Evolutionary conservation across 2,888 invertebrate genomes (phyloP).

Genomic region (Drosophila colorata): DNA sequence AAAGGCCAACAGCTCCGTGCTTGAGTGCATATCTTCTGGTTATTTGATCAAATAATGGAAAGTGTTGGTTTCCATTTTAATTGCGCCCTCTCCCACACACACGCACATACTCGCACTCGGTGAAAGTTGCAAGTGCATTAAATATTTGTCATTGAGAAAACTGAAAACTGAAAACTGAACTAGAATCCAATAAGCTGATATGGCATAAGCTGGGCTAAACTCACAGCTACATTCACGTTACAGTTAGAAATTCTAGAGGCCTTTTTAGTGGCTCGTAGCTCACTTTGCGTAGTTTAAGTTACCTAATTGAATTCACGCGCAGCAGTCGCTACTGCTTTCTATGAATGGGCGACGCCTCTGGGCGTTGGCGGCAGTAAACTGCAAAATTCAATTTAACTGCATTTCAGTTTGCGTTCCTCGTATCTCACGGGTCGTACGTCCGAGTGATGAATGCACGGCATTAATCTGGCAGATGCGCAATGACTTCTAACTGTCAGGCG

Average conservation of each 20-base stretch:
- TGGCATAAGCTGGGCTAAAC: conserved; percentile 9
- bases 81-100: conserved; percentile 39
- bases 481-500: conserved; percentile 30
- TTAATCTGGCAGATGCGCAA: conserved; percentile 62
- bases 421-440: conserved; percentile 36
- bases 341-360: conserved; percentile 1
- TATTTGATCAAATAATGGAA: conserved; percentile 63
- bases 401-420: conserved; percentile 34
- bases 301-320: conserved; percentile 52
- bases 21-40: conserved; percentile 62
- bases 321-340: background rate
- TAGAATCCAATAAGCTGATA: conserved; percentile 47
- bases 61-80: conserved; percentile 49
- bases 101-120: conserved; percentile 1
- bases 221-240: conserved; percentile 2
- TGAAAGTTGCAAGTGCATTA: conserved; percentile 7
- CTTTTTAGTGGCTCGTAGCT: conserved; percentile 3
- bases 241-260: conserved; percentile 2
- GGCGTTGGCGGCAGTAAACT: conserved; percentile 16
- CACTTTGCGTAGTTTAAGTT: conserved; percentile 14
- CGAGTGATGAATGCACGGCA: conserved; percentile 66
- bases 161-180: conserved; percentile 18
- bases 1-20: conserved; percentile 44
- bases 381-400: conserved; percentile 60
- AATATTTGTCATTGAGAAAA: conserved; percentile 24